Base-by-base conservation (phyloP, 2,797 vertebrate genomes). In the Cyclopterus lumpus region DNA sequence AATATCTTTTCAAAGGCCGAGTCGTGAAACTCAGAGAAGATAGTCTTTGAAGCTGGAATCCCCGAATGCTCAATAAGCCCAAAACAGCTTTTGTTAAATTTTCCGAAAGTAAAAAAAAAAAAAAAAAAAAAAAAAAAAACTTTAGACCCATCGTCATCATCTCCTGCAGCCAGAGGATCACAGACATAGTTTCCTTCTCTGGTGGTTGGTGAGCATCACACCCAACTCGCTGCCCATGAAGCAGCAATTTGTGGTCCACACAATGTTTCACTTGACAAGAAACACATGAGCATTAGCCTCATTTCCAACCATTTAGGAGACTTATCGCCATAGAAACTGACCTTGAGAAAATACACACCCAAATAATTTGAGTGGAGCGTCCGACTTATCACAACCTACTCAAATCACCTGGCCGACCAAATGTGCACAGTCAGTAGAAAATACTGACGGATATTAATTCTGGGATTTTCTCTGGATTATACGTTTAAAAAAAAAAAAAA, bases 191-290 rank as follows among this genome's bases (percentile, higher is more conserved):
- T 81, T 82, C 81, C 73, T 63, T 44, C 68, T 57, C n/a, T 71
- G 57, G 51, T 51, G 60, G 54, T 32, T 46, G 57, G 54, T 26
- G 68, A 83, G 38, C 30, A 83, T 82, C 71, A 69, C 76, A 79
- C 73, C 82, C 81, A 75, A 44, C 40, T 48, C 53, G 36, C 10
- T 44, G 61, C 32, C 42, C 48, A 46, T 55, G 73, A 53, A 77
- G 75, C 53, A 59, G 57, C 48, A 57, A 62, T 80, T 75, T 83
- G 79, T 79, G 79, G 71, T 80, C 66, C 22, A 22, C 68, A 75
- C 24, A 58, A 36, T 24, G 64, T 73, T 80, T 89, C 49, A 38
- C 67, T 75, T 84, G 65, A 83, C 72, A 77, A 75, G 76, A 69
- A 80, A 83, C 59, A 74, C 66, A 46, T 28, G 2, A n/a, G 7